Conservation (phyloP, 2,113 vertebrate species). For the Rhinichthys klamathensis region DNA sequence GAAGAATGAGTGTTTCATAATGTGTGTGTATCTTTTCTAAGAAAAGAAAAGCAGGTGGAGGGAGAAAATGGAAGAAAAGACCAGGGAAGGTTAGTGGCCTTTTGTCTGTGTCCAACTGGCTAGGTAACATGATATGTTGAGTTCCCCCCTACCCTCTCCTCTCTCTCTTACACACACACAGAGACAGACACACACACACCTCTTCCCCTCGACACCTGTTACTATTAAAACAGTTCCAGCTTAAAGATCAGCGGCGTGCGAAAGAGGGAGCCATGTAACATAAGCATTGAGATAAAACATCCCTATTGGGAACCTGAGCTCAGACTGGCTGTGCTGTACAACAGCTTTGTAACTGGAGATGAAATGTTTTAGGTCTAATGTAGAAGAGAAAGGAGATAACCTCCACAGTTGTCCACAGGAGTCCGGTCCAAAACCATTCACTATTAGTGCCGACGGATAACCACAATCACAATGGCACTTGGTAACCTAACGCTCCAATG, state of each 20-base stretch:
- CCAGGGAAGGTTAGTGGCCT: conserved; percentile 14
- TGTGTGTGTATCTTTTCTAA: background rate
- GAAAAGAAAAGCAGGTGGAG: conserved; percentile 22
- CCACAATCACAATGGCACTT: background rate
- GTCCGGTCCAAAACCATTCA: background rate
- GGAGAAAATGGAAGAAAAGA: conserved; percentile 25
- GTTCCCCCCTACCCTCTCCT: background rate
- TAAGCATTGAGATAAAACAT: conserved; percentile 68
- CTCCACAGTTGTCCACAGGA: conserved; percentile 18
- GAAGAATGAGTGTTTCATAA: background rate
- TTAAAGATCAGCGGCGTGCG: conserved; percentile 31
- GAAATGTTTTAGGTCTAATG: conserved; percentile 23
- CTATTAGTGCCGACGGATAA: background rate
- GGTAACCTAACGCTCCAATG: conserved; percentile 3
- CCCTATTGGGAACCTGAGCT: conserved; percentile 60
- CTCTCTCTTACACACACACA: background rate
- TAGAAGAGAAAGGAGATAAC: conserved; percentile 21
- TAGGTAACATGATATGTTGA: conserved; percentile 38
- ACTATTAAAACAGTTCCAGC: conserved; percentile 61
- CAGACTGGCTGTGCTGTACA: conserved; percentile 45
- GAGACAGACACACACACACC: conserved; percentile 28
- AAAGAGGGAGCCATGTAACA: conserved; percentile 64
- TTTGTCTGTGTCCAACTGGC: conserved; percentile 37
- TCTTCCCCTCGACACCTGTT: conserved; percentile 74
- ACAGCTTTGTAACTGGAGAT: conserved; percentile 70